Evolutionary conservation across 1,140 invertebrate genomes (phyloP), one percentile per base, ranked within the genome.

Genomic region (Scaptomyza hsui): DNA sequence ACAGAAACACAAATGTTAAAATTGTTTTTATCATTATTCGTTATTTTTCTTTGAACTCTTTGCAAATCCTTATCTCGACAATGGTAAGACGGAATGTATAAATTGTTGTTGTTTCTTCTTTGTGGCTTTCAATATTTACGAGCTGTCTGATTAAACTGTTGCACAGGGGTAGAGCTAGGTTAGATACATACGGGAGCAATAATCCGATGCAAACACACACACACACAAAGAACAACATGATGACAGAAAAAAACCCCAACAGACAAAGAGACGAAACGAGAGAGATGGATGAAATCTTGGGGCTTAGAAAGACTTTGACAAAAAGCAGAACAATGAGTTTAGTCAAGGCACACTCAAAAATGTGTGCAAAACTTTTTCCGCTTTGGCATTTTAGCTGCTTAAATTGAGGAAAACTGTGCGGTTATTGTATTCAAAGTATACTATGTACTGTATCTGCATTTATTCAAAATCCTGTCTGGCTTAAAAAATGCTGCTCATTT

Each of bases 121-220:
- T 72, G 39, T 68, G 63, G 62, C 16, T 61, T 29, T 52, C 63
- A 72, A 72, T 65, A 72, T 72, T 60, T 68, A 68, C 60, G 64
- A 72, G 62, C 48, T 72, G 55, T 41, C 64, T 67, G 70, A 68
- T 68, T 68, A 72, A 68, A 72, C 62, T 72, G 68, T 71, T 71
- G 68, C 61, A 64, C 44, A 39, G 60, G 48, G 51, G 44, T 39
- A 26, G 42, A 55, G 51, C 51, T 48, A 26, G 42, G 59, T 49
- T 62, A 53, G 39, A 47, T 37, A 59, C 32, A 52, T 59, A 45
- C 48, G 53, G 47, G 45, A 55, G 65, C 47, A 60, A 71, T 67
- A 72, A 72, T 67, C 63, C 63, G 68, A 29, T 56, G 47, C 62
- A 1, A 53, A 63, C 35, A 47, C 51, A 45, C 7, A 59, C 29